Base-by-base conservation (phyloP, 2,888 invertebrate genomes). In the Drosophila percnosoma region DNA sequence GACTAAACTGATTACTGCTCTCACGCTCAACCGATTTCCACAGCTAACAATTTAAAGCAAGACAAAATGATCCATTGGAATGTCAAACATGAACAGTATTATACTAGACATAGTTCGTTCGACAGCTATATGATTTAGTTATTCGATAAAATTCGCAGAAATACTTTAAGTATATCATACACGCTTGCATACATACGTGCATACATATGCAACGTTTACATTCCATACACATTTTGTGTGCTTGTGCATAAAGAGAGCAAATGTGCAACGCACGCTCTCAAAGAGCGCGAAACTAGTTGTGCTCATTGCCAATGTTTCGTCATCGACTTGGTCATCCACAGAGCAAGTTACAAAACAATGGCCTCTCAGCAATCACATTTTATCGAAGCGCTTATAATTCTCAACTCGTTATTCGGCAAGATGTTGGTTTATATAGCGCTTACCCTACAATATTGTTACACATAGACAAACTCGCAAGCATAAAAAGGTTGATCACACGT, bases 381-480 rank as follows among this genome's bases (percentile, higher is more conserved):
- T 21, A 21, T 11, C 11, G 5, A 34, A 24, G 3, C 11, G 54
- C 18, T 36, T 54, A 29, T 38, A 55, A 55, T 55, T 55, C 55
- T 27, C 38, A 55, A 38, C n/a, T 55, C 13, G 13, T 55, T 55
- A 8, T 55, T 55, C 5, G 0, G 27, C 34, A 13, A 2, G 4
- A 7, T 0, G 13, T 29, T 4, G 4, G 27, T 0, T 29, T 38
- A 29, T n/a, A 38, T 55, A 55, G 38, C 27, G 8, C n/a, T 13
- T n/a, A 15, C 3, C 2, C 2, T 8, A n/a, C 13, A 0, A 1
- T 0, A 0, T 1, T 1, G 8, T 8, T n/a, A 1, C 13, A 38
- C 38, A 38, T 55, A 38, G 38, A 55, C n/a, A 2, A 38, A 7
- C 55, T 38, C 13, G 13, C 38, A 55, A 55, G 27, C 38, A 2